Percentiles rank a stretch among this genome's conserved stretches.
Conservation (phyloP, 2,888 invertebrate species). For the Neria commutata region DNA sequence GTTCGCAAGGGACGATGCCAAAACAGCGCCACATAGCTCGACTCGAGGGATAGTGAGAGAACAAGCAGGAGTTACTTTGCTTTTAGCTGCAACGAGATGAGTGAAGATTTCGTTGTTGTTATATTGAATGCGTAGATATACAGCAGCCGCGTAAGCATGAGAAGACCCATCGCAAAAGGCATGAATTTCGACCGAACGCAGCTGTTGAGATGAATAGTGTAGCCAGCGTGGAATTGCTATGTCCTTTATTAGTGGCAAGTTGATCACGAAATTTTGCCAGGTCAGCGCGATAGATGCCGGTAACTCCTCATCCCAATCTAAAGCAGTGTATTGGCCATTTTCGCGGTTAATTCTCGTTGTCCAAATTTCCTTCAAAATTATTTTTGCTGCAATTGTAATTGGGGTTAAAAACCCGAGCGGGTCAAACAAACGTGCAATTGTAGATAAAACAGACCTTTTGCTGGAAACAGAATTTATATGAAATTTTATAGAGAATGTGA, state of each 20-base stretch:
- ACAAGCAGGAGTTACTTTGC: conserved; percentile 1
- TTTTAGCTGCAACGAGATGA: too few relatives aligned
- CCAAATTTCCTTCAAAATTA: not conserved
- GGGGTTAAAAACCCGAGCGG: not conserved
- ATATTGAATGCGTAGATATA: too few relatives aligned
- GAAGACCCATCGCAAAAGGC: not conserved
- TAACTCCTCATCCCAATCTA: not conserved
- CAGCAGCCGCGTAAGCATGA: not conserved
- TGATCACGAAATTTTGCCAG: not conserved
- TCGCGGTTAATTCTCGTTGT: too few relatives aligned
- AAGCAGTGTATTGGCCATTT: too few relatives aligned
- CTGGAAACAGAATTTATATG: not conserved
- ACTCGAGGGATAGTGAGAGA: conserved; percentile 2
- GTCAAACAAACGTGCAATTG: not conserved
- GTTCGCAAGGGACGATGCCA: not conserved
- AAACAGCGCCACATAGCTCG: conserved; percentile 7
- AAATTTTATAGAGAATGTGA: not conserved
- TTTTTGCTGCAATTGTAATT: not conserved
- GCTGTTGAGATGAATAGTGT: too few relatives aligned
- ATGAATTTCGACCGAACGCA: not conserved
- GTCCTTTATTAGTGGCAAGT: not conserved
- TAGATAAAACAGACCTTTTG: not conserved
- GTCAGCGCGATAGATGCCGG: not conserved
- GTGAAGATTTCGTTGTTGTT: too few relatives aligned
- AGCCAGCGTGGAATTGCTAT: not conserved